Conservation (phyloP, 2,888 invertebrate species). For the Lottia scabra region DNA sequence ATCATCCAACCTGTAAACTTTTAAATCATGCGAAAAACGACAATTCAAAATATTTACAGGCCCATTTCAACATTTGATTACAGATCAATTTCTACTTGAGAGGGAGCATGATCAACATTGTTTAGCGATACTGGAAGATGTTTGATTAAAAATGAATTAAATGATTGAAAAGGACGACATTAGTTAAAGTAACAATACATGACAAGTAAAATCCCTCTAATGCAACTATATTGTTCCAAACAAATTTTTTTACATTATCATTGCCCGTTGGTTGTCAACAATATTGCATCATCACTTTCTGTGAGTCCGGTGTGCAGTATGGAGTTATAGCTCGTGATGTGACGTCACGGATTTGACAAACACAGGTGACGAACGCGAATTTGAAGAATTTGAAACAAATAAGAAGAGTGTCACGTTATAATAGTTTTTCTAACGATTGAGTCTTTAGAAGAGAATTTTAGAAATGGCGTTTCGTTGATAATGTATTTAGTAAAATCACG, state of each 20-base stretch:
- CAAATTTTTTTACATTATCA: neutral
- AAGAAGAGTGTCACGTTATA: neutral
- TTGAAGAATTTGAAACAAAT: slow-evolving; percentile 5
- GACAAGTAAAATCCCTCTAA: neutral
- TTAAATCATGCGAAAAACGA: neutral
- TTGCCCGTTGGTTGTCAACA: neutral
- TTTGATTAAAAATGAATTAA: slow-evolving; percentile 3
- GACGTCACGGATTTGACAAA: neutral
- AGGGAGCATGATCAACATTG: neutral
- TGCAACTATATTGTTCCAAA: neutral
- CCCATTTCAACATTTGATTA: neutral
- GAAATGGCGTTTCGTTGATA: neutral
- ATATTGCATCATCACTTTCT: neutral
- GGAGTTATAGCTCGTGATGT: neutral
- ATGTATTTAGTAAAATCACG: slow-evolving; percentile 2
- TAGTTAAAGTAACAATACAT: neutral
- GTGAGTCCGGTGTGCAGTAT: neutral
- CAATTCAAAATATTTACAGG: neutral
- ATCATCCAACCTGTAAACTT: no score
- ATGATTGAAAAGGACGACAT: neutral
- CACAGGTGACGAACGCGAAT: slow-evolving; percentile 1
- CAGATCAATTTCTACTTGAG: neutral
- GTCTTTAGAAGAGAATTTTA: neutral
- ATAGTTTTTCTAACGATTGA: neutral
- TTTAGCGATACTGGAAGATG: neutral